These are phyloP conservation scores for Polypterus bichir DNA, from an alignment of 2,113 vertebrate genomes.

Conservation along the genomic window DNA sequence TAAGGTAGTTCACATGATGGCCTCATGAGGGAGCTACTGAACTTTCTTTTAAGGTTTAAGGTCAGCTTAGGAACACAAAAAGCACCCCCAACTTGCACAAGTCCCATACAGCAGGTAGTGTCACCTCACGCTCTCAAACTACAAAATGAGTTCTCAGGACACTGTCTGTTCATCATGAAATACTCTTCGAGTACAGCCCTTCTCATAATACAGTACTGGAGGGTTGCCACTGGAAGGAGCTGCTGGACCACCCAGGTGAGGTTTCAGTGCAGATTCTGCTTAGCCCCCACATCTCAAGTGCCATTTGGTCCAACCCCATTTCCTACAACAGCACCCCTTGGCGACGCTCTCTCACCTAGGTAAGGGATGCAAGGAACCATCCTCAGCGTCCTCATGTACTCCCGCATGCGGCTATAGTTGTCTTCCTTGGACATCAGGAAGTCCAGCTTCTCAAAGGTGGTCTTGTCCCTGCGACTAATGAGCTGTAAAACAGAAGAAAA, in stretches of 20 bases:
- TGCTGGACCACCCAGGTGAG: too few species aligned
- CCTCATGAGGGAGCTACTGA: too few species aligned
- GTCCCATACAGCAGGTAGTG: too few species aligned
- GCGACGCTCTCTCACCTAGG: slow-evolving; percentile 55
- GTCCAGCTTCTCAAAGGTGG: slow-evolving; percentile 84
- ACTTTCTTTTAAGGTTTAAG: too few species aligned
- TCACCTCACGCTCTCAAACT: too few species aligned
- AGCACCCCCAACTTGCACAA: too few species aligned
- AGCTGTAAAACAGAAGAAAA: slow-evolving; percentile 43
- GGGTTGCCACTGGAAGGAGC: too few species aligned
- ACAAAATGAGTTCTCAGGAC: slow-evolving; percentile 6
- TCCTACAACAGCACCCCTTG: slow-evolving; percentile 13
- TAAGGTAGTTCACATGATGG: too few species aligned
- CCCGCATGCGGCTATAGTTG: slow-evolving; percentile 82
- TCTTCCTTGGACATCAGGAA: slow-evolving; percentile 85
- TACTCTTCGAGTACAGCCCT: neutral
- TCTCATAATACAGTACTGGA: too few species aligned
- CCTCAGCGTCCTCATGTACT: slow-evolving; percentile 79
- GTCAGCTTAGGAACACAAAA: too few species aligned
- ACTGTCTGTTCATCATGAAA: neutral
- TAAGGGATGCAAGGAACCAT: slow-evolving; percentile 88
- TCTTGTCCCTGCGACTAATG: slow-evolving; percentile 83
- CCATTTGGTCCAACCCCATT: slow-evolving; percentile 1
- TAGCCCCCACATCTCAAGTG: too few species aligned
- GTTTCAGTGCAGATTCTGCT: too few species aligned